Evolutionary conservation across 2,797 vertebrate species (phyloP), one percentile per base, ranked within the genome.

Genomic region (Myripristis jacobus): DNA sequence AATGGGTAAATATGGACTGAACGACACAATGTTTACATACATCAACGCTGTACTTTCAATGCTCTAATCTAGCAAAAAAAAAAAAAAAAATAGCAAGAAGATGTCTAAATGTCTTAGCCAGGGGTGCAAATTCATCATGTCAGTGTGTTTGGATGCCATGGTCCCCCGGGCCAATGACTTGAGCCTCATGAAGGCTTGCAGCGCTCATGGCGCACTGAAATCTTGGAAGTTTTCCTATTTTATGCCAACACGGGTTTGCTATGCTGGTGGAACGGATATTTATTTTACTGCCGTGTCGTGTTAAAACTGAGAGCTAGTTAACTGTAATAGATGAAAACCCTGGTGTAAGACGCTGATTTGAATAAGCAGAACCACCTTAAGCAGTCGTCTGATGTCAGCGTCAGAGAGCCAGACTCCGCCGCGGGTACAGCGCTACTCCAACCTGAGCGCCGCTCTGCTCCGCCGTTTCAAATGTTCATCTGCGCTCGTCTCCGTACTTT

Each of bases 301-400:
- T 21, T 10, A 2, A 19, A 58, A 41, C 5, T 66, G 38, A 11
- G 16, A 24, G 12, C 13, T 31, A 27, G 24, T 78, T 12, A 12
- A 38, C 22, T 0, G 16, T 51, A 19, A 2, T 50, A 18, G 63
- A 74, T 34, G 73, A 66, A 57, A 6, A 19, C 27, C 18, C 50
- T 51, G 3, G 16, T n/a, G 9, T 1, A 7, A 18, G 51, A 50
- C 43, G 70, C 47, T 15, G 65, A 18, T 60, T 77, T 64, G 73
- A 81, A 70, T 3, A 69, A 72, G 58, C 77, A 60, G 63, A 84
- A 75, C 76, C 87, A 81, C 89, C 87, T 92, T 84, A 82, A 58
- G 57, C 70, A 52, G 62, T 62, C 64, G 68, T 83, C 84, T 89
- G 88, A 86, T 91, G 89, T 89, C 80, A 77, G 75, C 64, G 76